Percentiles rank a stretch among this genome's conserved stretches.
phyloP scores from a whole-genome alignment of 2,888 invertebrate genomes.

The Xestia ashworthii region DNA sequence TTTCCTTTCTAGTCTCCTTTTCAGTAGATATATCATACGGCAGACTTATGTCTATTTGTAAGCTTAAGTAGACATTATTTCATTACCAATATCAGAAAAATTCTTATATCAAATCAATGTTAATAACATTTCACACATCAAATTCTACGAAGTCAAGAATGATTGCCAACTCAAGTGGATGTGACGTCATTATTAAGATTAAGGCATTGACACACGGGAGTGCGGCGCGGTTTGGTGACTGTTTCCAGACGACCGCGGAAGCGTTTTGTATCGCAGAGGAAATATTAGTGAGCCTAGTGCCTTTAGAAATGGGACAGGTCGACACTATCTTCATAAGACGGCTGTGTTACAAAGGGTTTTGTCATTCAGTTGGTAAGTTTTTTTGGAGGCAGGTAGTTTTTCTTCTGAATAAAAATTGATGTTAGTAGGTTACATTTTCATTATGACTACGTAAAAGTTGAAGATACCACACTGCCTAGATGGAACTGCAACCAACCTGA shows the following conservation, averaged over 20 bases:
- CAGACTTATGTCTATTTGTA: too few species aligned
- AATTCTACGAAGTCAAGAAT: constrained; percentile 44
- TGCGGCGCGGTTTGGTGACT: constrained; percentile 7
- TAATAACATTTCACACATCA: constrained; percentile 32
- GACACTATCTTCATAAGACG: constrained; percentile 6
- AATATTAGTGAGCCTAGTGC: constrained; percentile 43
- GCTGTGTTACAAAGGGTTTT: constrained; percentile 8
- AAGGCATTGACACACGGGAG: constrained; percentile 35
- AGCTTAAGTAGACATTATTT: neutral
- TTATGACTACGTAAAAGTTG: neutral
- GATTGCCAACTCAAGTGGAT: constrained; percentile 41
- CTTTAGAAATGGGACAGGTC: constrained; percentile 41
- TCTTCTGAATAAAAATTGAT: neutral
- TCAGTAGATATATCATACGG: neutral
- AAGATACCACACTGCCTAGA: neutral
- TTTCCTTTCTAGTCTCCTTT: neutral
- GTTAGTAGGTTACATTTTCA: neutral
- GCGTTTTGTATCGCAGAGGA: constrained; percentile 46
- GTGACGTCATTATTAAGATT: constrained; percentile 54
- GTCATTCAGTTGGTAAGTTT: neutral
- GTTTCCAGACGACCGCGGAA: constrained; percentile 40
- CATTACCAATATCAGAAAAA: neutral
- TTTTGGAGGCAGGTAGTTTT: neutral
- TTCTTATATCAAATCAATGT: constrained; percentile 28
- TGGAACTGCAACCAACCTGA: neutral